These are phyloP conservation scores for Papilio polytes DNA, from an alignment of 1,140 invertebrate genomes.

Conservation along the genomic window DNA sequence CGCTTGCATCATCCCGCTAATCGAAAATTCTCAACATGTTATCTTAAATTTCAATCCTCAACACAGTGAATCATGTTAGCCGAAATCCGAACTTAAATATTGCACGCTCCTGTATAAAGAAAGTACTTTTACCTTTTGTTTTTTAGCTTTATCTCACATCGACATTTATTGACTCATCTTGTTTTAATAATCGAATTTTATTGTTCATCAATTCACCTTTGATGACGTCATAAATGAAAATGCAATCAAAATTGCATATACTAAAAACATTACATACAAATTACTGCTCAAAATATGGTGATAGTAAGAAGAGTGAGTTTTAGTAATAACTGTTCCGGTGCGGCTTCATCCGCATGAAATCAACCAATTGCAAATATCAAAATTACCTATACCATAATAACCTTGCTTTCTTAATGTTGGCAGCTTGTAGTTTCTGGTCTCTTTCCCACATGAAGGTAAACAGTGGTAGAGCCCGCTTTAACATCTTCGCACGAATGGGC, in stretches of 20 bases:
- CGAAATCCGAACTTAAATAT: slow-evolving; percentile 72
- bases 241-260: background rate
- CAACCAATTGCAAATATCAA: too few relatives aligned
- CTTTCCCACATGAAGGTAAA: too few relatives aligned
- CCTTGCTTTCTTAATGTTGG: too few relatives aligned
- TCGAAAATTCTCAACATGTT: slow-evolving; percentile 74
- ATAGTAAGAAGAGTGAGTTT: too few relatives aligned
- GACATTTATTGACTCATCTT: slow-evolving; percentile 61
- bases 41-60: slow-evolving; percentile 73
- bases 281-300: too few relatives aligned
- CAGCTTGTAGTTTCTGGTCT: too few relatives aligned
- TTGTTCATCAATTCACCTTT: slow-evolving; percentile 56
- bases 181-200: slow-evolving; percentile 51
- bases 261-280: too few relatives aligned
- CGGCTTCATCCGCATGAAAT: too few relatives aligned
- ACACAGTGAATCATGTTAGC: slow-evolving; percentile 70
- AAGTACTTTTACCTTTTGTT: slow-evolving; percentile 78
- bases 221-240: slow-evolving; percentile 68
- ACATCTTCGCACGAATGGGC: too few relatives aligned
- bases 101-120: slow-evolving; percentile 72
- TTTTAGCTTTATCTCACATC: slow-evolving; percentile 65
- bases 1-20: slow-evolving; percentile 70
- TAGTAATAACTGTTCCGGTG: too few relatives aligned
- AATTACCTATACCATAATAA: too few relatives aligned
- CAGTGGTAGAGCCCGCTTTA: too few relatives aligned